Evolutionary conservation across 2,797 vertebrate genomes (phyloP).

Genomic region (Sebastes elongatus): DNA sequence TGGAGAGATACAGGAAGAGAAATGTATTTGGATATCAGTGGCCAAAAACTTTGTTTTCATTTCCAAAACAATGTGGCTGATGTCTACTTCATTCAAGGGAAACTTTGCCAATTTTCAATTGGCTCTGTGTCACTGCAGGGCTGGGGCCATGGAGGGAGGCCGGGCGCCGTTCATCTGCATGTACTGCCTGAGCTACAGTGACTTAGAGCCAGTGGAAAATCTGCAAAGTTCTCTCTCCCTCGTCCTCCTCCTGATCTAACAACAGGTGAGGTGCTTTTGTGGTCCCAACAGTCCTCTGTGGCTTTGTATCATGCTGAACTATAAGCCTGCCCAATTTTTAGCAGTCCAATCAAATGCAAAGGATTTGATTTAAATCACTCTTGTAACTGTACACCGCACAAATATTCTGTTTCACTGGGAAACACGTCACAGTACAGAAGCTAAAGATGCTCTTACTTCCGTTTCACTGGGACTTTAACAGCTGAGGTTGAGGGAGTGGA

Average conservation of each 20-base stretch:
- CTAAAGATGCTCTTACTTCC: neutral
- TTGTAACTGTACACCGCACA: neutral
- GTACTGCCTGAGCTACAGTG: neutral
- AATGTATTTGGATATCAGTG: too few relatives aligned
- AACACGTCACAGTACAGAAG: neutral
- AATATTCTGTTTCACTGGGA: neutral
- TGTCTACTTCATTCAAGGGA: neutral
- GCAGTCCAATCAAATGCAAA: neutral
- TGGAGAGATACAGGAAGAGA: neutral
- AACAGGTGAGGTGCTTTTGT: neutral
- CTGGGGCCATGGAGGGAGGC: too few relatives aligned
- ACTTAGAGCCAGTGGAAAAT: rapidly evolving
- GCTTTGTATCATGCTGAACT: neutral
- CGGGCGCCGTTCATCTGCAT: neutral
- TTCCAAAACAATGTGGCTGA: neutral
- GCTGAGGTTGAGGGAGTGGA: neutral
- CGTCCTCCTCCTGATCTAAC: neutral
- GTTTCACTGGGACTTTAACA: neutral
- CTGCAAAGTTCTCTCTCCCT: neutral
- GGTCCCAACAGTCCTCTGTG: neutral
- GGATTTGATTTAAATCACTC: neutral
- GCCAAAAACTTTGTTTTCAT: neutral
- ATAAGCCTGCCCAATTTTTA: neutral
- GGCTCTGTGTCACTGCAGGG: rapidly evolving
- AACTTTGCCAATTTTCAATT: neutral